Base-by-base conservation (phyloP, 1,140 invertebrate genomes). In the Medauroidea extradentata region DNA sequence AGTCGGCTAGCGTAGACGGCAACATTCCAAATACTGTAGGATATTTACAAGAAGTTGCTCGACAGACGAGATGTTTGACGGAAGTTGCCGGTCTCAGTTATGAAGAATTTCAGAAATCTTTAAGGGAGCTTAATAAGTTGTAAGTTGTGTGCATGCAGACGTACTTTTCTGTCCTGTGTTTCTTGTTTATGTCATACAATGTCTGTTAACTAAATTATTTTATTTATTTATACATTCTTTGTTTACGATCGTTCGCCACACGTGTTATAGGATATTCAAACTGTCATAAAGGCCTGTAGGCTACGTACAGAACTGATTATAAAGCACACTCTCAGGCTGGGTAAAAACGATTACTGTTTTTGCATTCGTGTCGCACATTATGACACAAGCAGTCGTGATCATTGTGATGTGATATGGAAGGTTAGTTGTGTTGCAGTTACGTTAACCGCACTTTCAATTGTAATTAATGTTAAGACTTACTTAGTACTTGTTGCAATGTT, bases 111-210 rank as follows among this genome's bases (percentile, higher is more conserved):
- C 65, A 75, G 50, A 60, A 74, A 43, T 73, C 75, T 60, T 62
- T 82, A 14, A 66, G 68, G 29, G 73, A 81, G 62, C 59, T 82
- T 9, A 83, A 83, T 69, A 60, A 63, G 59, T 68, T 80, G 79
- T 80, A 73, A 74, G 73, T 68, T 44, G 41, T n/a, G n/a, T n/a
- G n/a, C n/a, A 38, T 39, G 46, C n/a, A 38, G 2, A 14, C 24
- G 39, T 46, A 3, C 11, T 16, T 21, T 7, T 18, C 7, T n/a
- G 14, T 18, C 13, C 14, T 27, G n/a, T 11, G 19, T 1, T 19
- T 25, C 13, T 14, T 49, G 43, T 39, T 56, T 25, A 29, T 34
- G 46, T 27, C 24, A 48, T 41, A 55, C 11, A 38, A 34, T 50
- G 24, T 57, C 49, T 53, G 41, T 16, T 16, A 18, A 1, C 0